Conservation (phyloP, 2,888 invertebrate genomes). For the Phania funesta region DNA sequence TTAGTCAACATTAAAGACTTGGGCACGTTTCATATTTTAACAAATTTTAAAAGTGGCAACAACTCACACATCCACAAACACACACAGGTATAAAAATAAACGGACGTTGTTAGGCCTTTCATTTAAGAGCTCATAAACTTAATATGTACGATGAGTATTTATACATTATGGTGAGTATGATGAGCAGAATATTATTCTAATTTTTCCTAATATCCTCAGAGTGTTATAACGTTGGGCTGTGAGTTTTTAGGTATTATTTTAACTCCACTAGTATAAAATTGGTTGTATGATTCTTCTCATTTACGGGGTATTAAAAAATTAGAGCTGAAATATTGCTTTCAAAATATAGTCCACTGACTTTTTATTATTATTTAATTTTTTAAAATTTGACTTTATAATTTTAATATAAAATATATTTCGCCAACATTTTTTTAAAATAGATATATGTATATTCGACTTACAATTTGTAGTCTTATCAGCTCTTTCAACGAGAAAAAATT, state of each 20-base stretch:
- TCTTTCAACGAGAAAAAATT: neutral
- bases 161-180: conserved; percentile 51
- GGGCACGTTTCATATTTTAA: conserved; percentile 61
- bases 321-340: too few species aligned
- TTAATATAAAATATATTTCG: neutral
- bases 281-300: neutral
- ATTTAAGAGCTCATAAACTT: conserved; percentile 77
- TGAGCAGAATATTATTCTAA: conserved; percentile 41
- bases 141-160: conserved; percentile 69
- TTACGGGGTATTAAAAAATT: too few species aligned
- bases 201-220: conserved; percentile 5
- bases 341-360: too few species aligned
- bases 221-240: conserved; percentile 21
- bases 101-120: conserved; percentile 59
- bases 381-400: neutral
- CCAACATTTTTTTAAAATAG: neutral
- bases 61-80: neutral
- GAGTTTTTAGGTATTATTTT: neutral
- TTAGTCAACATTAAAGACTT: conserved; percentile 47
- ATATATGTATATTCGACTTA: neutral
- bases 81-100: conserved; percentile 1
- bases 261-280: neutral
- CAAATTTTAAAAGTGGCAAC: conserved; percentile 32
- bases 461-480: neutral
- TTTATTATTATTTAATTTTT: neutral